Conservation (phyloP, 2,113 vertebrate species). For the Ophiodon elongatus region DNA sequence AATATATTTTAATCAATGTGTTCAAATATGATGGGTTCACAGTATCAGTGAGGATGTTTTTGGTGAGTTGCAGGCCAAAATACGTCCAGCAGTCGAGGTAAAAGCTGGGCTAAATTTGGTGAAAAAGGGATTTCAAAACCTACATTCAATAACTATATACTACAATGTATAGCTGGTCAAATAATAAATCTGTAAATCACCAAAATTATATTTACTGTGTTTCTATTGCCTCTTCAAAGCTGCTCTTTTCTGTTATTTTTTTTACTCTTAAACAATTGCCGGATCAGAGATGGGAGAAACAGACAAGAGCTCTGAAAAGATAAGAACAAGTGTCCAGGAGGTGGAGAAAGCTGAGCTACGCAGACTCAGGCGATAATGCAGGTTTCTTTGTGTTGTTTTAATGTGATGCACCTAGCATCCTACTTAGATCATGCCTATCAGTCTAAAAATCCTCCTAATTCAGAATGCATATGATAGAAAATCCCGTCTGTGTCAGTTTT, state of each 20-base stretch:
- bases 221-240: neutral
- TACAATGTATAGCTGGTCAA: no score
- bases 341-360: neutral
- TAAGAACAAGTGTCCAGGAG: neutral
- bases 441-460: constrained; percentile 20
- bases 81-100: neutral
- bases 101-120: neutral
- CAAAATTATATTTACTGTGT: neutral
- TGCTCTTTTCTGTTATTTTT: neutral
- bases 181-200: constrained; percentile 3
- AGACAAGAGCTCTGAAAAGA: constrained; percentile 18
- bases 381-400: neutral
- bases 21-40: neutral
- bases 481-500: constrained; percentile 51
- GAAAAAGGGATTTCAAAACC: neutral
- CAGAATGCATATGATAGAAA: constrained; percentile 27
- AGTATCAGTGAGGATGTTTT: neutral
- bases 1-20: constrained; percentile 9
- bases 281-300: neutral
- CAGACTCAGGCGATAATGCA: neutral
- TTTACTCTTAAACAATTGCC: neutral
- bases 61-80: neutral
- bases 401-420: neutral
- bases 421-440: constrained; percentile 1
- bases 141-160: neutral